These are phyloP conservation scores for Neodiprion pinetum DNA, from an alignment of 1,140 invertebrate species.

Conservation along the genomic window DNA sequence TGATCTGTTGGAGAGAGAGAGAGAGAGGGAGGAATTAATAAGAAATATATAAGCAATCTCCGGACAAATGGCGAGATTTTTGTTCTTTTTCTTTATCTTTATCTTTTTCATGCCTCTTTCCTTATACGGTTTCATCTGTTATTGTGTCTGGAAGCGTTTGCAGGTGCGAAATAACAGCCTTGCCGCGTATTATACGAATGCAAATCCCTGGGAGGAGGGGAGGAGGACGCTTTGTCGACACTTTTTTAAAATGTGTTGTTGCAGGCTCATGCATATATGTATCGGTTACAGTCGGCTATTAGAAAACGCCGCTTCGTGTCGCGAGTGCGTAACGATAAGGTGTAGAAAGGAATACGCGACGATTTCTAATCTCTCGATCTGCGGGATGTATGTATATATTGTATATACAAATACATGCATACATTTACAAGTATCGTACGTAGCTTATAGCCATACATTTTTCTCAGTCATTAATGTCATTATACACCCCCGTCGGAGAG, in stretches of 20 bases:
- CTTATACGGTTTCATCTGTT: too few species aligned
- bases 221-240: not conserved
- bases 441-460: too few species aligned
- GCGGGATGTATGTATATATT: too few species aligned
- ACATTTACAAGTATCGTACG: too few species aligned
- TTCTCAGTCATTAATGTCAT: too few species aligned
- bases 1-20: not conserved
- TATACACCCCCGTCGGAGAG: too few species aligned
- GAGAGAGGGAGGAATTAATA: not conserved
- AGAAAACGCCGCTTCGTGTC: not conserved
- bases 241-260: not conserved
- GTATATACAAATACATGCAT: too few species aligned
- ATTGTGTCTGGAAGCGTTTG: too few species aligned
- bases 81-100: too few species aligned
- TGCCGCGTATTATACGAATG: not conserved
- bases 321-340: slow-evolving; percentile 4
- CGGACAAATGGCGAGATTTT: too few species aligned
- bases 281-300: not conserved
- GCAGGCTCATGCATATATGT: not conserved
- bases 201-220: not conserved
- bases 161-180: not conserved
- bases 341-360: not conserved
- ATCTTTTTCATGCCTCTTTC: too few species aligned
- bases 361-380: not conserved
- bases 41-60: not conserved